Percentiles rank a stretch among this genome's conserved stretches.
Evolutionary conservation across 1,140 invertebrate genomes (phyloP).

Genomic region (Zaprionus gabonicus): DNA sequence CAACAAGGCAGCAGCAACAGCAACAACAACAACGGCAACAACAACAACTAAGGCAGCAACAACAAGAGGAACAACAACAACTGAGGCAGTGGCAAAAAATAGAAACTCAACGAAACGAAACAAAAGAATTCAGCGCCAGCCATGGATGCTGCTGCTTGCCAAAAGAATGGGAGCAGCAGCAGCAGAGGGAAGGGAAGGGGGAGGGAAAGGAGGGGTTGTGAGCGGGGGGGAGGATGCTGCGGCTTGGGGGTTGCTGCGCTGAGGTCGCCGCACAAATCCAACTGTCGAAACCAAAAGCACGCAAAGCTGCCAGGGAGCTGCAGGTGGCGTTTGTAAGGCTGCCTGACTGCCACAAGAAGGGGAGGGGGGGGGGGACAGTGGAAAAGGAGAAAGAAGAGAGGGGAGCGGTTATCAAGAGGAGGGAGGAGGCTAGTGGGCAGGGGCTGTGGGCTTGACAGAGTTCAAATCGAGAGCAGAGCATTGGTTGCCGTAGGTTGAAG

Average conservation of each 20-base stretch:
- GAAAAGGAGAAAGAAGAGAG: not conserved
- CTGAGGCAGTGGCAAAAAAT: conserved; percentile 33
- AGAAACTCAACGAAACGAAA: conserved; percentile 57
- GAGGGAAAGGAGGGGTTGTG: not conserved
- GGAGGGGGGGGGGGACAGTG: not conserved
- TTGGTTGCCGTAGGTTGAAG: not conserved
- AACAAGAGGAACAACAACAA: not conserved
- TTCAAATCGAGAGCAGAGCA: conserved; percentile 37
- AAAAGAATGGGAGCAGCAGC: not conserved
- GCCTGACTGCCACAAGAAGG: conserved; percentile 13
- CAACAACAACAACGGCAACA: conserved; percentile 25
- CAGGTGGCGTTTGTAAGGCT: conserved; percentile 69
- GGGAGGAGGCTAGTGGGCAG: not conserved
- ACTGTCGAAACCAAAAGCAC: conserved; percentile 82
- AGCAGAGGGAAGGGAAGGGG: not conserved
- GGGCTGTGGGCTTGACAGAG: conserved; percentile 25
- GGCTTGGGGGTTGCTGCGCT: conserved; percentile 59
- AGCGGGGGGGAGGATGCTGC: not conserved
- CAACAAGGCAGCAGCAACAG: conserved; percentile 47
- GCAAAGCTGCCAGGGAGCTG: conserved; percentile 64
- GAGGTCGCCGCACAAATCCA: conserved; percentile 76
- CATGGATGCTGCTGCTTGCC: conserved; percentile 55
- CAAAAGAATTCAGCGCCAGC: conserved; percentile 58
- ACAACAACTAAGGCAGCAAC: not conserved
- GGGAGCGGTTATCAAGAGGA: too few species aligned